These are phyloP conservation scores for Cottus gobio DNA, from an alignment of 2,113 vertebrate genomes.

Conservation along the genomic window DNA sequence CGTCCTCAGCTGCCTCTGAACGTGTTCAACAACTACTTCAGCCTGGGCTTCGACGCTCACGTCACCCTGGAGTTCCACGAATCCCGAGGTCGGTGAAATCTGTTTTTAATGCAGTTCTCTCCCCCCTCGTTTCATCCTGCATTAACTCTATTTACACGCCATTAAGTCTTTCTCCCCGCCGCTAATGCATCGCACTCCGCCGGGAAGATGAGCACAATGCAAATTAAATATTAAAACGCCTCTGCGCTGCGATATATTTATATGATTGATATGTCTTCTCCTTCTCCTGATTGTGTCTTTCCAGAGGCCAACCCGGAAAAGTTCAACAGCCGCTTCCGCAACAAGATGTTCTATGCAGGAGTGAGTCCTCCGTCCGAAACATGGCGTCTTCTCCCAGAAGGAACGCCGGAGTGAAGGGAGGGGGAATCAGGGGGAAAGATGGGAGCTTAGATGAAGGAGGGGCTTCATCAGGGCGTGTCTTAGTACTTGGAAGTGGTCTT, in stretches of 20 bases:
- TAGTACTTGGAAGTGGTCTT: background rate
- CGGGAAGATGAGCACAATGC: constrained; percentile 18
- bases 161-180: background rate
- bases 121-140: background rate
- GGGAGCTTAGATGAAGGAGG: background rate
- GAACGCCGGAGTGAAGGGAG: background rate
- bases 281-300: constrained; percentile 29
- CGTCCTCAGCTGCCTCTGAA: constrained; percentile 91
- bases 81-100: constrained; percentile 87
- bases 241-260: background rate
- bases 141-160: constrained; percentile 15
- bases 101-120: background rate
- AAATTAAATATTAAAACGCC: constrained; percentile 42
- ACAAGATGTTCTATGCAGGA: constrained; percentile 83
- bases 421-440: background rate
- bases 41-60: constrained; percentile 96
- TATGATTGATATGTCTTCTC: constrained; percentile 29
- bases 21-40: constrained; percentile 99
- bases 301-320: constrained; percentile 81
- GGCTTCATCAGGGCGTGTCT: background rate
- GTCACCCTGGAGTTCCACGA: constrained; percentile 98
- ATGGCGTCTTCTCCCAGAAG: background rate
- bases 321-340: constrained; percentile 82
- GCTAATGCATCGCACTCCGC: constrained; percentile 11
- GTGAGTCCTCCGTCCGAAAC: constrained; percentile 58